Evolutionary conservation across 2,113 vertebrate species (phyloP), one percentile per base, ranked within the genome.

Genomic region (Phalacrocorax carbo): DNA sequence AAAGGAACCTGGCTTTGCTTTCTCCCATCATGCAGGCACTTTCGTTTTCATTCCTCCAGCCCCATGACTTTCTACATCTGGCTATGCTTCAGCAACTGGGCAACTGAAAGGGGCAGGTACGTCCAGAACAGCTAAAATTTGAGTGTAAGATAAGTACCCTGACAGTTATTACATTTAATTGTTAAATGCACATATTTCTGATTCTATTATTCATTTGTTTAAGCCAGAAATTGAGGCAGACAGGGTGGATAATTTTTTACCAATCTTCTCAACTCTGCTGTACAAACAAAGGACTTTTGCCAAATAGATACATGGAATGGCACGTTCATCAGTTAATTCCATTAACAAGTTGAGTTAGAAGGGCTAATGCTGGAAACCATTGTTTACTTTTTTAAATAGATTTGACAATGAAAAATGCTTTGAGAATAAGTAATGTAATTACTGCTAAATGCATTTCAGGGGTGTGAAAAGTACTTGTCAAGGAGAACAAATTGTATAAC

Each of bases 371-470:
- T 0, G 0, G 70, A 91, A 92, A 38, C 0, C 3, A 36, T n/a
- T 82, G 52, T 82, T 91, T 95, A 52, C 11, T 6, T 34, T 61
- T 82, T 86, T 68, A 18, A 29, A 20, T 57, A 27, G 87, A 86
- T 61, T 79, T 71, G 86, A 87, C 83, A 93, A 84, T 52, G 72
- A 96, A 97, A 89, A 93, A 82, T 84, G 34, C 9, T 83, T 82
- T 80, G 40, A 80, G 78, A 95, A 52, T 85, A 93, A 82, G 26
- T 55, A 95, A 87, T 70, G 19, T 51, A 93, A 77, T 91, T 90
- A 81, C 32, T 73, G 25, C 12, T 86, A 79, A 89, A 88, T 66
- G 27, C 32, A 51, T 90, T 83, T 80, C 64, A 92, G 40, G 16
- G 25, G 29, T 66, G 54, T 90, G 46, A 55, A 91, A 93, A 82